Conservation (phyloP, 1,140 invertebrate species). For the Drosophila virilis region DNA sequence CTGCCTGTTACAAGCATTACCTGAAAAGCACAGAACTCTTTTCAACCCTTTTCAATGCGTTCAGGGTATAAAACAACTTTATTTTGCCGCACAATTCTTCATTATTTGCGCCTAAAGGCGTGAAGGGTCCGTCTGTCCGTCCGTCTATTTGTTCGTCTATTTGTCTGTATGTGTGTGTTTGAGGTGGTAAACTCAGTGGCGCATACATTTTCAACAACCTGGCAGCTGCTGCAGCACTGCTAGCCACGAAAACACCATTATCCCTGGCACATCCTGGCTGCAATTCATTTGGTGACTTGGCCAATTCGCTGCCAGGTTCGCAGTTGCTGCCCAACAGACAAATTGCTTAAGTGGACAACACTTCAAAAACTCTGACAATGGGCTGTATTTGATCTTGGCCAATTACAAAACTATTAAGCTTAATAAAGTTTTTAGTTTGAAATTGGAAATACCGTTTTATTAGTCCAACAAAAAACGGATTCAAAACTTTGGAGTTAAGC, state of each 20-base stretch:
- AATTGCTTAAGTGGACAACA: slow-evolving; percentile 57
- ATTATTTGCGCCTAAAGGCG: slow-evolving; percentile 63
- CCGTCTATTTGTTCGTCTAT: neutral
- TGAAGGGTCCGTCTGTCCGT: slow-evolving; percentile 1
- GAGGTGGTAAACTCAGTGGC: slow-evolving; percentile 31
- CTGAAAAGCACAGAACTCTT: too few relatives aligned
- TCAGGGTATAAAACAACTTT: slow-evolving; percentile 21
- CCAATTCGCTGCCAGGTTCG: slow-evolving; percentile 59
- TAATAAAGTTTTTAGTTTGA: too few relatives aligned
- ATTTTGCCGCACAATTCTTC: slow-evolving; percentile 61
- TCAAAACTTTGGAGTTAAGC: too few relatives aligned
- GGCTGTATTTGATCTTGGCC: neutral
- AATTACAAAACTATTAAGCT: neutral
- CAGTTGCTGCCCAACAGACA: slow-evolving; percentile 27
- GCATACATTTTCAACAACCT: slow-evolving; percentile 59
- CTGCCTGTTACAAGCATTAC: too few relatives aligned
- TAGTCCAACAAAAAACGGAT: too few relatives aligned
- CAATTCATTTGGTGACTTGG: slow-evolving; percentile 74
- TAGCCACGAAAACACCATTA: slow-evolving; percentile 41
- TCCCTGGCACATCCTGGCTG: slow-evolving; percentile 52
- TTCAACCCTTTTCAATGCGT: too few relatives aligned
- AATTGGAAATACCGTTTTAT: too few relatives aligned
- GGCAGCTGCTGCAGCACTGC: slow-evolving; percentile 24
- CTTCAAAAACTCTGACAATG: slow-evolving; percentile 13
- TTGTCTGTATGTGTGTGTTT: slow-evolving; percentile 18